Base-by-base conservation (phyloP, 2,113 vertebrate species). In the Miniopterus natalensis region DNA sequence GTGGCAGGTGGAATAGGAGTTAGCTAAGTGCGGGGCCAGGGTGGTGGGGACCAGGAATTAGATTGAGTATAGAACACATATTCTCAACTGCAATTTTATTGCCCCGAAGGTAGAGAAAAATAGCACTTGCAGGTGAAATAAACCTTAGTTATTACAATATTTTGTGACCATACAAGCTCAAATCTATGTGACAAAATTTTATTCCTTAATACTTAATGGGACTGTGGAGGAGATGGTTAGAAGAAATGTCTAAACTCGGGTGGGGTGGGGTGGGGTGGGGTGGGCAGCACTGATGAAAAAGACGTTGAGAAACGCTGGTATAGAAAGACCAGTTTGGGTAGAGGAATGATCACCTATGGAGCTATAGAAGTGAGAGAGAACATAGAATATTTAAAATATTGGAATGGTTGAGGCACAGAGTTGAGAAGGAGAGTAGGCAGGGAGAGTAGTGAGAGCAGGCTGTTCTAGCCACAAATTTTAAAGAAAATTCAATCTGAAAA, bases 401-500 rank as follows among this genome's bases (percentile, higher is more conserved):
- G 23, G 25, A 71, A 68, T 45, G 8, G 8, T 29, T 84, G 53
- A 36, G n/a, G 6, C 27, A 36, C 8, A 36, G 40, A 51, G 23
- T 49, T 92, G 49, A 42, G 45, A 57, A 27, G 70, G 27, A 51
- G 18, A 6, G 4, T 17, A 53, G 1, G 11, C 12, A 6, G 10
- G 5, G 40, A n/a, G 27, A 85, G 20, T n/a, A 29, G 6, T 55
- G 4, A 47, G 45, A 65, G 61, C n/a, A 77, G 27, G n/a, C 29
- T n/a, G 7, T 42, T 57, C 18, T 79, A 77, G 55, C 53, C 47
- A 65, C 70, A 95, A 2, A 86, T 55, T 79, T 88, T 55, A 80
- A 86, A 78, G 74, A 91, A 97, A 93, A n/a, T 70, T 53, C 59
- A 59, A 49, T 51, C 55, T 8, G 66, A 78, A 87, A 86, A 47